These are phyloP conservation scores for Illadopsis cleaveri DNA, from an alignment of 2,113 vertebrate genomes.

Conservation along the genomic window DNA sequence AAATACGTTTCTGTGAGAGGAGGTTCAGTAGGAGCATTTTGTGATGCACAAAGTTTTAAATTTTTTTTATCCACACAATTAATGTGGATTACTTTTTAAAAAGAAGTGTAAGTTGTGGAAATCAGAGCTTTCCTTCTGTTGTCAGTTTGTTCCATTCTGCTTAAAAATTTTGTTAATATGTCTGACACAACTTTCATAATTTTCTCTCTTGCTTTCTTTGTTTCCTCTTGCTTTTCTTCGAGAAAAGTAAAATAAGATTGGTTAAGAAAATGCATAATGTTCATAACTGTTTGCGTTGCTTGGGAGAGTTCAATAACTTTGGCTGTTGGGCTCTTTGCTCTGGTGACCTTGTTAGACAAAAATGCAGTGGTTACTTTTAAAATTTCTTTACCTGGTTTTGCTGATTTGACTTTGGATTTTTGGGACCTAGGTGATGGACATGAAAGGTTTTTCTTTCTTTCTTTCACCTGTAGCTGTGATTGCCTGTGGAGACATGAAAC, in stretches of 20 bases:
- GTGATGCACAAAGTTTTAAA: neutral
- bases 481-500: neutral
- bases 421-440: fast-evolving
- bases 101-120: neutral
- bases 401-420: neutral
- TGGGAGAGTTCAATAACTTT: fast-evolving
- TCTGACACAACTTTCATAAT: neutral
- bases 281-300: fast-evolving
- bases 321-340: neutral
- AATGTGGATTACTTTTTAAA: neutral
- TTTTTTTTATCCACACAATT: neutral
- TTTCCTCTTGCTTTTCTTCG: neutral
- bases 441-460: neutral
- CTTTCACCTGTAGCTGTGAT: fast-evolving
- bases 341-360: neutral
- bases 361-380: neutral
- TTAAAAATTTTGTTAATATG: neutral
- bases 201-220: neutral
- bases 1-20: neutral
- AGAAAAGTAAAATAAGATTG: neutral
- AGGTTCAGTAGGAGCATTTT: neutral
- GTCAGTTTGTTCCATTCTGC: neutral
- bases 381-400: neutral
- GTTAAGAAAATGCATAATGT: neutral
- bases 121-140: neutral